Evolutionary conservation across 92 coral and sea anemone genomes (phyloP).

Genomic region (Porites cylindrica): DNA sequence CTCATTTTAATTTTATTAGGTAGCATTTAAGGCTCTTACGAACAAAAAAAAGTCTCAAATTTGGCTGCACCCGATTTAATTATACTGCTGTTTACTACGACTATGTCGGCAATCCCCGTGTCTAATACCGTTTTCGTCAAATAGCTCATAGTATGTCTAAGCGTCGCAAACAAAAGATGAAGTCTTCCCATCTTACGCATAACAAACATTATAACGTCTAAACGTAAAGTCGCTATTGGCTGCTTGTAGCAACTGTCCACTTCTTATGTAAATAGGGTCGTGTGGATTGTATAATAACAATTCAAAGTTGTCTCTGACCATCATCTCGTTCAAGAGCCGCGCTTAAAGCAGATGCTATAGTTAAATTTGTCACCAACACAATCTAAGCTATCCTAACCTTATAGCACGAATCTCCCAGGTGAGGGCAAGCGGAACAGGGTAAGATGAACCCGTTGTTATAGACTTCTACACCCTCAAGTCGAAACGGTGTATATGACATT

Average conservation of each 20-base stretch:
- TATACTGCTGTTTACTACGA: neutral
- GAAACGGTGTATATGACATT: conserved; percentile 1
- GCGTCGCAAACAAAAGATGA: neutral
- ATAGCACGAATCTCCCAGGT: neutral
- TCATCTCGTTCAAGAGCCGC: conserved; percentile 8
- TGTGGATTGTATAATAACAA: neutral
- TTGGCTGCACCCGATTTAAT: too few relatives aligned
- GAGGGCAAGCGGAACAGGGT: neutral
- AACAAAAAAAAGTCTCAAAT: too few relatives aligned
- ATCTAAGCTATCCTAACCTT: neutral
- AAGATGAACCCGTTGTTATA: neutral
- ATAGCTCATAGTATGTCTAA: conserved; percentile 1
- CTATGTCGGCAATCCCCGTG: neutral
- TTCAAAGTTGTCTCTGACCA: conserved; percentile 17
- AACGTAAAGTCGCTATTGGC: conserved; percentile 14
- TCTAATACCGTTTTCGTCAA: neutral
- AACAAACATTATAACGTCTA: conserved; percentile 28
- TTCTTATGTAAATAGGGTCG: conserved; percentile 51
- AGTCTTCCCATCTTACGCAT: conserved; percentile 24
- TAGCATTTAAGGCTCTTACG: too few relatives aligned
- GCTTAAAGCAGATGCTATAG: conserved; percentile 12
- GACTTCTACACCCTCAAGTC: neutral
- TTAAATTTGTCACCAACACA: neutral
- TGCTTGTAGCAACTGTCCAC: conserved; percentile 33
- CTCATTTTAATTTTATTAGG: too few relatives aligned